These are phyloP conservation scores for Eucidaris tribuloides DNA, from an alignment of 35 echinoderm and acorn worm genomes.

Conservation along the genomic window DNA sequence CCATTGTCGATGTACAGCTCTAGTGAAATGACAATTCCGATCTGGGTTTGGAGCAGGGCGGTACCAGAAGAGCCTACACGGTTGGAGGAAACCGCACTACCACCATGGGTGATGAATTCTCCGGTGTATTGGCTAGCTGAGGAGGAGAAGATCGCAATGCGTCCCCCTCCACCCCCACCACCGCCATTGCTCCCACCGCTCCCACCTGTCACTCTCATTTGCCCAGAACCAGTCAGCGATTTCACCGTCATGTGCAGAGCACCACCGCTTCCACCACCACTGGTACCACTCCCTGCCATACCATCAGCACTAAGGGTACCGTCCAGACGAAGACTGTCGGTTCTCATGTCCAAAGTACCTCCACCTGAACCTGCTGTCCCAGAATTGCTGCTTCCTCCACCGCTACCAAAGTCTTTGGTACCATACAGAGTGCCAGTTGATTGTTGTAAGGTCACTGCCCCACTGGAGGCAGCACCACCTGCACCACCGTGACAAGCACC, in stretches of 20 bases:
- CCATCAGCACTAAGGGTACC: conserved; percentile 68
- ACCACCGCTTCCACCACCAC: conserved; percentile 86
- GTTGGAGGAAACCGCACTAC: neutral
- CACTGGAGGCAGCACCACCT: conserved; percentile 51
- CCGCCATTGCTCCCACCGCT: conserved; percentile 42
- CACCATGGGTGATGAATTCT: conserved; percentile 45
- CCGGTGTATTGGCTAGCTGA: conserved; percentile 50
- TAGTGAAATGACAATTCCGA: conserved; percentile 6
- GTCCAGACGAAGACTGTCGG: conserved; percentile 51
- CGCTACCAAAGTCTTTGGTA: conserved; percentile 72
- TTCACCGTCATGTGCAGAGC: conserved; percentile 42
- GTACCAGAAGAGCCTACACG: conserved; percentile 74
- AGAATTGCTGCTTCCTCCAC: conserved; percentile 47
- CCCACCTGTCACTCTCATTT: conserved; percentile 46
- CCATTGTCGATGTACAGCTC: conserved; percentile 69
- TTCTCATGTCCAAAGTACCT: conserved; percentile 43
- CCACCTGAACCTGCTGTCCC: conserved; percentile 65
- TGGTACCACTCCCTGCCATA: neutral
- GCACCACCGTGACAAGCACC: conserved; percentile 79
- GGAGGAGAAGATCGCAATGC: conserved; percentile 36
- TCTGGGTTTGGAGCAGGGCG: conserved; percentile 10
- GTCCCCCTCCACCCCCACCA: conserved; percentile 82
- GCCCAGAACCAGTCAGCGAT: conserved; percentile 51
- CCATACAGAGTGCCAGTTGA: conserved; percentile 73
- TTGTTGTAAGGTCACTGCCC: neutral